Base-by-base conservation (phyloP, 2,113 vertebrate genomes). In the Equus przewalskii region DNA sequence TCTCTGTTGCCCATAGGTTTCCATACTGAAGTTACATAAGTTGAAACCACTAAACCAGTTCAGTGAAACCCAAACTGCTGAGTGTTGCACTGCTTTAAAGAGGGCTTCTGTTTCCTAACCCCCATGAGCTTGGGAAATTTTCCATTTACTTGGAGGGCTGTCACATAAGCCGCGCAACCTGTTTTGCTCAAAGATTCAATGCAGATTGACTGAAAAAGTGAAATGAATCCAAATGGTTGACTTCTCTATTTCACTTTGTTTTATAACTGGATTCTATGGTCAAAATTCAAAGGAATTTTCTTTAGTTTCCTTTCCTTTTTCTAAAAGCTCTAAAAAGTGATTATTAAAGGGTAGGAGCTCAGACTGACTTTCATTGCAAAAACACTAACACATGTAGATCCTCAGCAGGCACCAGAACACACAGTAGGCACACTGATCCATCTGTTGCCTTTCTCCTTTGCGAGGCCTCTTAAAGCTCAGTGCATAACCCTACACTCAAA, bases 11-110 rank as follows among this genome's bases (percentile, higher is more conserved):
- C 76, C 78, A 88, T 75, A 36, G 82, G 36, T 62, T 84, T 94
- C 88, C 94, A 95, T 85, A 91, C 70, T 94, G 83, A 97, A 96
- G 75, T 95, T 96, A 94, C 69, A 84, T 62, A 97, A 98, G 36
- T 70, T 81, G 87, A 97, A 97, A 96, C 95, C 96, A 98, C 92
- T 84, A 96, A 98, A 87, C 85, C 95, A 96, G 91, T 85, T 95
- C 91, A 95, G 54, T 97, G 94, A 94, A 96, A 96, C 80, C 65
- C 75, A 96, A 95, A 97, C 86, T 90, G 96, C 97, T 96, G 91
- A 95, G 83, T 87, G 76, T 86, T 94, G 86, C 41, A 82, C 80
- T 88, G 79, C 73, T 96, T 97, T 97, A 24, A 97, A 97, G 70
- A 96, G 79, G 33, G 15, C 69, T 89, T 97, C 97, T 97, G 96